phyloP scores from a whole-genome alignment of 2,888 invertebrate species.

The Tinea pellionella region DNA sequence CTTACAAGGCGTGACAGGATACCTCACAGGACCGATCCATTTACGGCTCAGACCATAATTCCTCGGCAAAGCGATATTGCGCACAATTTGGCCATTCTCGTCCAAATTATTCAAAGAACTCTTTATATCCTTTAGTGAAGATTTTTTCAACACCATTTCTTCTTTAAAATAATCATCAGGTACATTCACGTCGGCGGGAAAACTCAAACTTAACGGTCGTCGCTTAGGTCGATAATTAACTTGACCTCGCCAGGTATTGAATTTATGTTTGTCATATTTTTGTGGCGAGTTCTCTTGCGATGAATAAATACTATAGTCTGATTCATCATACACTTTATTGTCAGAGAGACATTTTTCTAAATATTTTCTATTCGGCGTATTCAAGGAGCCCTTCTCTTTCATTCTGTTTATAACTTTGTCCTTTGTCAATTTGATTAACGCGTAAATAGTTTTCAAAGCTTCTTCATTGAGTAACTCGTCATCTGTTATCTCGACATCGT shows the following conservation, averaged over 20 bases:
- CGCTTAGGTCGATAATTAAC: constrained; percentile 37
- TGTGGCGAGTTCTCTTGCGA: constrained; percentile 51
- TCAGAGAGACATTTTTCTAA: constrained; percentile 53
- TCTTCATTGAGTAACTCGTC: constrained; percentile 63
- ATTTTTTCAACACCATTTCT: constrained; percentile 35
- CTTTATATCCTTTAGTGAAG: constrained; percentile 53
- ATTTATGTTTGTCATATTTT: constrained; percentile 42
- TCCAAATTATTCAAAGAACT: constrained; percentile 50
- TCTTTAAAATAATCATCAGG: constrained; percentile 45
- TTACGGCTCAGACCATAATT: constrained; percentile 70
- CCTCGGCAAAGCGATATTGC: constrained; percentile 66
- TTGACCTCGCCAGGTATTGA: constrained; percentile 56
- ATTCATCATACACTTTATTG: constrained; percentile 47
- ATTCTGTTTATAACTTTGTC: constrained; percentile 60
- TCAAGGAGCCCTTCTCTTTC: constrained; percentile 38
- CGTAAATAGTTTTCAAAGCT: constrained; percentile 65
- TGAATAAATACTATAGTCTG: constrained; percentile 40
- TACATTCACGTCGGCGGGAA: constrained; percentile 48
- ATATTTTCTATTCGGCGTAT: constrained; percentile 34
- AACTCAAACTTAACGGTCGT: constrained; percentile 56
- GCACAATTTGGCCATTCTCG: constrained; percentile 40
- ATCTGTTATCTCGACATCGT: constrained; percentile 47
- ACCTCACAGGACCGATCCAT: constrained; percentile 73
- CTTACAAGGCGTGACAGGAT: constrained; percentile 75
- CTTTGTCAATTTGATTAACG: constrained; percentile 59